Base-by-base conservation (phyloP, 2,888 invertebrate species). In the Gonocerus acuteangulatus region DNA sequence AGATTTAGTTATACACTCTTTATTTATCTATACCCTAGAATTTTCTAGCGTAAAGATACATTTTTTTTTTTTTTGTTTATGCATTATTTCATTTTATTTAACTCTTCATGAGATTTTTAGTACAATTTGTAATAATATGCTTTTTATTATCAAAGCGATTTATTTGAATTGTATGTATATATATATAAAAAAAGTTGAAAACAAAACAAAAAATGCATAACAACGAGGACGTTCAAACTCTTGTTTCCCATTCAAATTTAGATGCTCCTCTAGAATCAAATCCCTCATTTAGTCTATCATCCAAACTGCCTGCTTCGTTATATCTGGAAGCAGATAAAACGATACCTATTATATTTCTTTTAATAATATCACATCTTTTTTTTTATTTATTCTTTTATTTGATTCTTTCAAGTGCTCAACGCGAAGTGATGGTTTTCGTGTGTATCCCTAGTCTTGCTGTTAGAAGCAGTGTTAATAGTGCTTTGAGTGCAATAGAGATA, bases 321-420 rank as follows among this genome's bases (percentile, higher is more conserved):
- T 62, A 67, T 67, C 67, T 67, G 67, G 64, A 66, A 67, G 66
- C 67, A 67, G 66, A 67, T 65, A 66, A 65, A 64, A 66, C 48
- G 52, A 39, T 15, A 48, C 51, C 60, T 11, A 62, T 48, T 54
- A 58, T 54, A 57, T 47, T 54, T 47, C 27, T 32, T 47, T 49
- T 36, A 60, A 60, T 47, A 19, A 21, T 47, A 19, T n/a, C 22
- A 16, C 18, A 57, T 22, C 19, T 47, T 18, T 47, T 21, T 3
- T 16, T 47, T 47, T 9, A 57, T 57, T 18, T 13, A 27, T 27
- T 44, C 45, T 51, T 51, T 51, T 34, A 16, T 51, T 51, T 54
- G 22, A 36, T 44, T 39, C 23, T 18, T 39, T 42, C 21, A 48
- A 57, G 47, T 47, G 45, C 51, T 58, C 19, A 62, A 52, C 48